Base-by-base conservation (phyloP, 2,888 invertebrate genomes). In the Polyommatus icarus region DNA sequence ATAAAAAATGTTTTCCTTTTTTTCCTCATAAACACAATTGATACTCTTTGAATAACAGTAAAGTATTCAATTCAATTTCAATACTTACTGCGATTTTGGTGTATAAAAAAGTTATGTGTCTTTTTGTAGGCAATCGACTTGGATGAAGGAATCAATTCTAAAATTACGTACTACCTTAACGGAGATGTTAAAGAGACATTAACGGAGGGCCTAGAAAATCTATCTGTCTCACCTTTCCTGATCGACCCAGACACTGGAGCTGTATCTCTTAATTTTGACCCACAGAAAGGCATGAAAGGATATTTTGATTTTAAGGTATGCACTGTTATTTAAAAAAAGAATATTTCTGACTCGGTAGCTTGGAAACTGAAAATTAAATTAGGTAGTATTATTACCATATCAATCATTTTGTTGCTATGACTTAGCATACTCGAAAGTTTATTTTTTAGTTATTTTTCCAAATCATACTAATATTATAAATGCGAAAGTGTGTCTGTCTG, bases 281-380 rank as follows among this genome's bases (percentile, higher is more conserved):
- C 99, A 0, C 98, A 99, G 88, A 97, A 98, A 84, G 97, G 98
- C 78, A 99, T 99, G 99, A 99, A 98, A 87, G 99, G 99, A 67
- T 99, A 98, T 89, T 99, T 99, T 87, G 98, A 98, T 91, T 98
- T 99, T 85, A 96, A 96, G 95, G 97, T 97, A 87, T 76, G 78
- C 0, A 20, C 59, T 59, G 20, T 1, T 57, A 0, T 8, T 8
- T 20, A 20, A 59, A n/a, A 57, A n/a, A n/a, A 57, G 57, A 7
- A 57, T 57, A 20, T n/a, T 57, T 57, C 2, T 7, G 7, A 57
- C 36, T 7, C 36, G 10, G 40, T 40, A 40, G 40, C 40, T 40
- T 40, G 40, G 40, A 40, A 40, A 40, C 40, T 40, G 36, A 8
- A 40, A 40, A 40, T 40, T 8, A 40, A 40, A 40, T 10, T 10